Base-by-base conservation (phyloP, 2,888 invertebrate genomes). In the Trachelus iudaicus region DNA sequence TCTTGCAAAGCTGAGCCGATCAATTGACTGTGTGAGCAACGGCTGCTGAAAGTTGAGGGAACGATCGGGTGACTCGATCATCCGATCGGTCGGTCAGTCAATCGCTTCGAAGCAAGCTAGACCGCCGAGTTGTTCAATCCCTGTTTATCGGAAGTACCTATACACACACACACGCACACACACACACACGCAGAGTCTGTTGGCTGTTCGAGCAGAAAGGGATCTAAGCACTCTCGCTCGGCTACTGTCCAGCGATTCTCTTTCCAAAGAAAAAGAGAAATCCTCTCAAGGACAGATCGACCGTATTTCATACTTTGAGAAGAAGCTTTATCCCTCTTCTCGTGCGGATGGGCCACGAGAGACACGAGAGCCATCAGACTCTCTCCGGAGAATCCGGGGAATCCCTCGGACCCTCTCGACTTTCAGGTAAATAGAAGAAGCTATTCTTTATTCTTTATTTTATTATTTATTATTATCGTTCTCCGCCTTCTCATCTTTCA, bases 381-480 rank as follows among this genome's bases (percentile, higher is more conserved):
- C 76, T 78, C 11, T 31, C 75, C 15, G 81, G 79, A 33, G 80
- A 56, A 34, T 74, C 76, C 77, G 31, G 79, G 37, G 85, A 86
- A 79, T 84, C 83, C 37, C 82, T 86, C 73, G 84, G 84, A 86
- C 23, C 84, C 83, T 34, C 82, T 86, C 73, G 84, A 86, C 23
- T 76, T 81, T 79, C 79, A 84, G 85, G 87, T 87, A 82, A 79
- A 77, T 69, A 73, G 6, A 40, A 40, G 15, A 6, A 40, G 40
- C 15, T 40, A 40, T 40, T 40, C 40, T 37, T 69, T 30, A 69
- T 69, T 35, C 31, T 35, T 35, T 12, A 35, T 12, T 37, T 33
- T 30, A n/a, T n/a, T n/a, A n/a, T 34, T 31, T 1, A 31, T 31
- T 33, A 2, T 33, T 37, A 13, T 15, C 4, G 4, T 15, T 40